Percentiles rank a stretch among this genome's conserved stretches.
Evolutionary conservation across 2,888 invertebrate species (phyloP).

Genomic region (Synanthedon myopaeformis): DNA sequence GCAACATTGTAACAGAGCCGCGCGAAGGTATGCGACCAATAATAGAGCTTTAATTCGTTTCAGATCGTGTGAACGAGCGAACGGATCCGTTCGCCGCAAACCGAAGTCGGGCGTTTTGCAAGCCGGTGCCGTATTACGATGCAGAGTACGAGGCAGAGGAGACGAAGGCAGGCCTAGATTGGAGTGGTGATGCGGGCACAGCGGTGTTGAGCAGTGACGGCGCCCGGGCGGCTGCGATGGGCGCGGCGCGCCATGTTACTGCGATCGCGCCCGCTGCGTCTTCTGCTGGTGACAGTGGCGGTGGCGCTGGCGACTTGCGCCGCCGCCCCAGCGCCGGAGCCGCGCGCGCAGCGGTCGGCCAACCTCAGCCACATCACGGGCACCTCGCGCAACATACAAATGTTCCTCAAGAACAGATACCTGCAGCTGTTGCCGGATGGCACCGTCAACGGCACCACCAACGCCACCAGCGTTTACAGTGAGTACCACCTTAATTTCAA

Average conservation of each 20-base stretch:
- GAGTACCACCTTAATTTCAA: conserved; percentile 53
- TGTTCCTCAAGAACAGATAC: conserved; percentile 86
- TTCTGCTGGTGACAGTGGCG: conserved; percentile 68
- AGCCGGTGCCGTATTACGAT: conserved; percentile 29
- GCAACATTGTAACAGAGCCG: no score
- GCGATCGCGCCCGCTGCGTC: conserved; percentile 66
- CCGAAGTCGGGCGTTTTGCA: conserved; percentile 4
- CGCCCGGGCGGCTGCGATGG: conserved; percentile 64
- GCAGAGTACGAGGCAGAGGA: conserved; percentile 9
- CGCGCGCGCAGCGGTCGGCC: conserved; percentile 81
- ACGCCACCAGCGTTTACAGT: conserved; percentile 87
- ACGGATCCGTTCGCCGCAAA: conserved; percentile 16
- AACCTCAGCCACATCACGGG: conserved; percentile 85
- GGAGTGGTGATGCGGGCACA: conserved; percentile 27
- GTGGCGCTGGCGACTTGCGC: conserved; percentile 65
- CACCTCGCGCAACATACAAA: conserved; percentile 82
- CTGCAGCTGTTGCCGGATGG: conserved; percentile 87
- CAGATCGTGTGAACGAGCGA: conserved; percentile 46
- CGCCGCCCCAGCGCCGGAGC: conserved; percentile 63
- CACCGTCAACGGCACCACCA: conserved; percentile 85
- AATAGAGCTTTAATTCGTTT: conserved; percentile 35
- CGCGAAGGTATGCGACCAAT: not conserved
- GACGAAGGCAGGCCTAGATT: not conserved
- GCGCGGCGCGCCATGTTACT: conserved; percentile 66
- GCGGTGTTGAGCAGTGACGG: conserved; percentile 61